Percentiles rank a stretch among this genome's conserved stretches.
Evolutionary conservation across 2,888 invertebrate genomes (phyloP).

Genomic region (Physocephala rufipes): DNA sequence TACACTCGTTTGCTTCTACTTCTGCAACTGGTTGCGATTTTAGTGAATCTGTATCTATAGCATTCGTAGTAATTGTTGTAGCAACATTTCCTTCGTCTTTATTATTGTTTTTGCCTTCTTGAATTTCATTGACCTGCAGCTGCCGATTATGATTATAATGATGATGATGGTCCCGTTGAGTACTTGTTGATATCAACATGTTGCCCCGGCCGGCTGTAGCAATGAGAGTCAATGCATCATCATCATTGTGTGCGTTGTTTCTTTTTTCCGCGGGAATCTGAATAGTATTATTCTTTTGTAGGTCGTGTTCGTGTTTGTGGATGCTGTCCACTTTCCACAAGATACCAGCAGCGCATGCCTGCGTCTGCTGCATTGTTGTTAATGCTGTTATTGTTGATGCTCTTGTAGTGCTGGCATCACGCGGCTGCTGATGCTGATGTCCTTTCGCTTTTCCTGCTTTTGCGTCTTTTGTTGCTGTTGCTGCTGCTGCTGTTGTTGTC

Average conservation of each 20-base stretch:
- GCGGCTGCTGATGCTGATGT: conserved; percentile 1
- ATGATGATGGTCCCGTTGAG: not conserved
- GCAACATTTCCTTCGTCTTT: conserved; percentile 33
- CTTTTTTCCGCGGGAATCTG: conserved; percentile 29
- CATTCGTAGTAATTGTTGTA: conserved; percentile 29
- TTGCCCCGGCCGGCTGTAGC: conserved; percentile 38
- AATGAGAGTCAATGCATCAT: too few species aligned
- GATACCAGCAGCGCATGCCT: conserved; percentile 32
- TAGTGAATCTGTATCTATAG: conserved; percentile 17
- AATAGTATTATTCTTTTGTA: not conserved
- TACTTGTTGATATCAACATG: conserved; percentile 39
- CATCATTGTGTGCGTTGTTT: conserved; percentile 37
- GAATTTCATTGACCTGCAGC: conserved; percentile 23
- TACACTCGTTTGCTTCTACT: conserved; percentile 9
- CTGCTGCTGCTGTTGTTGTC: conserved; percentile 20
- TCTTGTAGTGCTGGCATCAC: not conserved
- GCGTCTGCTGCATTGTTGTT: conserved; percentile 18
- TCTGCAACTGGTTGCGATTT: conserved; percentile 22
- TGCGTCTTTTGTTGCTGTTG: conserved; percentile 8
- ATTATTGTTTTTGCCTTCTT: conserved; percentile 13
- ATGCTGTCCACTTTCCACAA: conserved; percentile 29
- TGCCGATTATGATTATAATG: conserved; percentile 7
- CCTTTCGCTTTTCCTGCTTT: conserved; percentile 29
- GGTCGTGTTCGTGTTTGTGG: conserved; percentile 9
- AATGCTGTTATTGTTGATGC: conserved; percentile 26